Evolutionary conservation across 2,797 vertebrate species (phyloP), one percentile per base, ranked within the genome.

Genomic region (Amblyopsis hoosieri): DNA sequence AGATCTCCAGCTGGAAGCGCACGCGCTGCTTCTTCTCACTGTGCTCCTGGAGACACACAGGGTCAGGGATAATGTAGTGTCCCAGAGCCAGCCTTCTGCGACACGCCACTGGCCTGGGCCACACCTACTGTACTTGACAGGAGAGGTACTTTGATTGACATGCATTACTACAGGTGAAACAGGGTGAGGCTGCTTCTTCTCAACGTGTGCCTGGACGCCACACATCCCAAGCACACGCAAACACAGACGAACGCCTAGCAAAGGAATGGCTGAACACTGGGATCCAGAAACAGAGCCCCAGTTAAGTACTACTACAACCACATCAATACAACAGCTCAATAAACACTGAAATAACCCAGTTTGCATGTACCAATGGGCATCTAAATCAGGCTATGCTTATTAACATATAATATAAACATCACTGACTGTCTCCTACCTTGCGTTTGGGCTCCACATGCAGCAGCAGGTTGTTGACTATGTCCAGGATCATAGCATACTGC

Each of bases 401-500:
- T 42, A 23, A 23, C 23, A 23, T 23, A 23, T 23, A 23, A 23
- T 45, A 57, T 19, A 57, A 37, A 14, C 37, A 42, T 42, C 6
- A 42, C 37, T 42, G 37, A 42, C 37, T 52, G 0, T 10, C 4
- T 70, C 49, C 60, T 60, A 98, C 98, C 94, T 99, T 99, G 75
- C 98, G 94, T 46, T 96, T 95, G 74, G 97, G 96, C 76, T 99
- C 98, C 75, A 99, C 98, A 0, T 99, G 97, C 55, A 99, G 89
- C 69, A 99, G 84, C 64, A 99, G 86, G 85, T 99, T 99, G 91
- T 99, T 99, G 75, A 99, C 96, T 0, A 99, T 99, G 79, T 99
- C 98, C 54, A 99, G 91, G 85, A 99, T 98, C 98, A 99, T 99
- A 50, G 96, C 97, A n/a, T 99, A 99, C 83, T 99, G 98, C 0